A percentile compares a stretch with the other conserved stretches of the same genome.
Conservation (phyloP, 2,888 invertebrate species). For the Plebejus argus region DNA sequence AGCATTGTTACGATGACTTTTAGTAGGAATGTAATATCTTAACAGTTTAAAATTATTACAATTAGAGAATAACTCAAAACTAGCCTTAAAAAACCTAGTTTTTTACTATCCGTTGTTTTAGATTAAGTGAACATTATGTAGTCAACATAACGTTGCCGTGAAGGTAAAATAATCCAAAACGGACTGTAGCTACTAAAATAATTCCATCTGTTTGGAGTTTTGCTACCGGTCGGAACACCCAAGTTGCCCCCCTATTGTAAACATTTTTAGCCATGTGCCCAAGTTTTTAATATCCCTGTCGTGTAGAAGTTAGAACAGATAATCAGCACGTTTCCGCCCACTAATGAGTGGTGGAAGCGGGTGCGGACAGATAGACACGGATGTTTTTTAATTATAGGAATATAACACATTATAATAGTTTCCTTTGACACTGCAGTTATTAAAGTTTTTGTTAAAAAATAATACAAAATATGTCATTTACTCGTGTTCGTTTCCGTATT, state of each 20-base stretch:
- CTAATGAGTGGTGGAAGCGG: constrained; percentile 37
- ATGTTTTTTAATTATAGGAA: background rate
- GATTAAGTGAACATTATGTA: too few species aligned
- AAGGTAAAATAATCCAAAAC: background rate
- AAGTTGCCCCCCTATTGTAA: constrained; percentile 3
- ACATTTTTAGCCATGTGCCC: constrained; percentile 15
- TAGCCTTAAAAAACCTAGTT: too few species aligned
- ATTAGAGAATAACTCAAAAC: too few species aligned
- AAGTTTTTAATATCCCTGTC: constrained; percentile 17
- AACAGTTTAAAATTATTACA: too few species aligned
- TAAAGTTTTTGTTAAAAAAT: background rate
- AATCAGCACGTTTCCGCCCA: constrained; percentile 34
- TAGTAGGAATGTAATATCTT: too few species aligned
- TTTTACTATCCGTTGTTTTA: too few species aligned
- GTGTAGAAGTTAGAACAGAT: constrained; percentile 23
- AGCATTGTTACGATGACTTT: too few species aligned
- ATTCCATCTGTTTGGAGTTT: background rate
- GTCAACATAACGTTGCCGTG: background rate
- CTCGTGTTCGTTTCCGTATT: background rate
- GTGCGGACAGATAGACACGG: constrained; percentile 31
- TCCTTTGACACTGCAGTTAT: constrained; percentile 4
- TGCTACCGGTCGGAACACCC: constrained; percentile 5
- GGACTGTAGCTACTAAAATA: background rate
- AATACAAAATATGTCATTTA: background rate
- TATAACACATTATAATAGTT: constrained; percentile 9